A percentile compares a stretch with the other conserved stretches of the same genome.
Conservation (phyloP, 2,113 vertebrate species). For the Heterochromis multidens region DNA sequence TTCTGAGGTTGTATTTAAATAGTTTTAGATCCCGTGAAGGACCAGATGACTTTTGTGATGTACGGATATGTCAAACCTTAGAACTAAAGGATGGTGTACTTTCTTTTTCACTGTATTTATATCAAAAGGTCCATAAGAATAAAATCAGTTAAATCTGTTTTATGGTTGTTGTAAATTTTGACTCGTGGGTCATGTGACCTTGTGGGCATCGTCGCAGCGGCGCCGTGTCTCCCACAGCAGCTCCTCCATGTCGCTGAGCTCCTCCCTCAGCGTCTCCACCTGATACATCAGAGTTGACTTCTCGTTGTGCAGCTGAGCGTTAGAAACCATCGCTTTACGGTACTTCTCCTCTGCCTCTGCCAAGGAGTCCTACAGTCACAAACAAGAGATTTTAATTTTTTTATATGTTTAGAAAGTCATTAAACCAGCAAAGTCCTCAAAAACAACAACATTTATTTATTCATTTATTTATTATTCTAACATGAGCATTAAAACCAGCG, state of each 20-base stretch:
- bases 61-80: too few relatives aligned
- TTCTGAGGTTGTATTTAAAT: too few relatives aligned
- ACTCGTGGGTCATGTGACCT: slow-evolving; percentile 62
- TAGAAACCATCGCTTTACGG: slow-evolving; percentile 91
- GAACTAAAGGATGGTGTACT: not conserved
- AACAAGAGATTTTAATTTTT: not conserved
- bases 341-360: slow-evolving; percentile 88
- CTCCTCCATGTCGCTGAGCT: slow-evolving; percentile 86
- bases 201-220: slow-evolving; percentile 78
- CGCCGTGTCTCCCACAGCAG: slow-evolving; percentile 84
- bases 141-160: too few relatives aligned
- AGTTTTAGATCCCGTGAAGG: too few relatives aligned
- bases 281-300: slow-evolving; percentile 92
- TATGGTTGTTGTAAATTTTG: not conserved
- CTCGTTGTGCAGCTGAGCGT: slow-evolving; percentile 93
- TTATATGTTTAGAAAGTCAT: not conserved
- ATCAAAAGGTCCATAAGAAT: not conserved
- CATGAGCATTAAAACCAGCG: not conserved
- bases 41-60: too few relatives aligned
- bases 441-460: not conserved
- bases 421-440: not conserved
- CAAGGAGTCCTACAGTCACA: slow-evolving; percentile 80
- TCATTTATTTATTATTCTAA: not conserved
- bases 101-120: not conserved
- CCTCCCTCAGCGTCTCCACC: slow-evolving; percentile 88